Evolutionary conservation across 2,113 vertebrate species (phyloP).

Genomic region (Elanus axillaris): DNA sequence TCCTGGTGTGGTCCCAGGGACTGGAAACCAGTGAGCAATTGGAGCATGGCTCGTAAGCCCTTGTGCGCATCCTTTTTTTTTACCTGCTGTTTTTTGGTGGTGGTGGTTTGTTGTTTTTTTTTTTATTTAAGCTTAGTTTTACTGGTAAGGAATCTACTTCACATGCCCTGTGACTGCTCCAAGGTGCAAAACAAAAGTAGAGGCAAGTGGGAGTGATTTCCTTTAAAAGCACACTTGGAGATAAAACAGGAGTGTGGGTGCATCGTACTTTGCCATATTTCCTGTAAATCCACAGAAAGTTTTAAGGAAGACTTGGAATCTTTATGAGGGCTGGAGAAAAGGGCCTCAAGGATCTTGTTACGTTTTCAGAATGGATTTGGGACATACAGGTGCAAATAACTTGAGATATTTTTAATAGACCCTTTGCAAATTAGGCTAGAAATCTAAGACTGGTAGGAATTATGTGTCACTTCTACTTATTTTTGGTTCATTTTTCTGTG

Average conservation of each 20-base stretch:
- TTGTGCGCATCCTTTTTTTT: neutral
- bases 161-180: rapidly evolving
- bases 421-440: neutral
- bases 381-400: neutral
- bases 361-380: neutral
- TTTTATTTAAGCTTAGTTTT: neutral
- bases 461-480: neutral
- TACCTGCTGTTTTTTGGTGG: neutral
- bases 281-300: neutral
- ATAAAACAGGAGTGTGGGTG: neutral
- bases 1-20: neutral
- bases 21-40: neutral
- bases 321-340: neutral
- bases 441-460: neutral
- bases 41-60: neutral
- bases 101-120: neutral
- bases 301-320: neutral
- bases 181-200: neutral
- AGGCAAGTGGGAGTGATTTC: neutral
- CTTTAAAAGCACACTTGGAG: neutral
- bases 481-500: neutral
- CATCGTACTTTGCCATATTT: neutral
- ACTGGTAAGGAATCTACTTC: rapidly evolving
- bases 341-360: neutral
- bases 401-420: neutral